phyloP scores from a whole-genome alignment of 64 coral and sea anemone genomes.

The Montipora foliosa region DNA sequence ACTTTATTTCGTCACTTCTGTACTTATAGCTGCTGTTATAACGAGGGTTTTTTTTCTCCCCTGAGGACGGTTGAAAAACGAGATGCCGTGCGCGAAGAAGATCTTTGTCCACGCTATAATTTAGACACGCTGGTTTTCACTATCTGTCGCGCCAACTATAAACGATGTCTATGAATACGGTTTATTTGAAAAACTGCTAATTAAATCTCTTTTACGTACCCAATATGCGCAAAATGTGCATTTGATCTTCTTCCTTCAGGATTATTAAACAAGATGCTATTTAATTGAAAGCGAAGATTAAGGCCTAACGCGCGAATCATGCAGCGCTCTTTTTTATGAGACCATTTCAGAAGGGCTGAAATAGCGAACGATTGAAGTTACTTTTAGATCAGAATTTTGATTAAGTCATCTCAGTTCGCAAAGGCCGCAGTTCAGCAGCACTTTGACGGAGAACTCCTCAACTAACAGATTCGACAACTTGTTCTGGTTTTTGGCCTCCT shows the following conservation, averaged over 20 bases:
- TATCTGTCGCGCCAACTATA: conserved; percentile 5
- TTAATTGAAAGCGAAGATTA: too few relatives aligned
- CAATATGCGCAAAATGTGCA: not conserved
- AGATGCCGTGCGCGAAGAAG: too few relatives aligned
- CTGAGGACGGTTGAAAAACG: not conserved
- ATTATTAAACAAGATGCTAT: not conserved
- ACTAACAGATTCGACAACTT: not conserved
- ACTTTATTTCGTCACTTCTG: not conserved
- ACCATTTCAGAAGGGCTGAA: too few relatives aligned
- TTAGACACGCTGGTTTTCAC: not conserved
- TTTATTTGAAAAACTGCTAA: not conserved
- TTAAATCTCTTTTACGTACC: not conserved
- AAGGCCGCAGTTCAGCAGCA: not conserved
- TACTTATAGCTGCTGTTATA: not conserved
- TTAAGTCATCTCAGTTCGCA: not conserved
- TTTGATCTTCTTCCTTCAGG: not conserved
- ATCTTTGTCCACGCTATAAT: not conserved
- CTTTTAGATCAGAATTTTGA: not conserved
- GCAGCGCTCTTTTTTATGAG: too few relatives aligned
- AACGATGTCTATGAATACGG: not conserved
- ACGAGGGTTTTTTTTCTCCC: not conserved
- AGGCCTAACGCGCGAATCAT: too few relatives aligned
- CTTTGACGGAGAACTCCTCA: not conserved
- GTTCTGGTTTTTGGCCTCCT: conserved; percentile 5
- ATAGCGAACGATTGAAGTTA: not conserved